These are phyloP conservation scores for Eupsilia transversa DNA, from an alignment of 2,888 invertebrate genomes.

Conservation along the genomic window DNA sequence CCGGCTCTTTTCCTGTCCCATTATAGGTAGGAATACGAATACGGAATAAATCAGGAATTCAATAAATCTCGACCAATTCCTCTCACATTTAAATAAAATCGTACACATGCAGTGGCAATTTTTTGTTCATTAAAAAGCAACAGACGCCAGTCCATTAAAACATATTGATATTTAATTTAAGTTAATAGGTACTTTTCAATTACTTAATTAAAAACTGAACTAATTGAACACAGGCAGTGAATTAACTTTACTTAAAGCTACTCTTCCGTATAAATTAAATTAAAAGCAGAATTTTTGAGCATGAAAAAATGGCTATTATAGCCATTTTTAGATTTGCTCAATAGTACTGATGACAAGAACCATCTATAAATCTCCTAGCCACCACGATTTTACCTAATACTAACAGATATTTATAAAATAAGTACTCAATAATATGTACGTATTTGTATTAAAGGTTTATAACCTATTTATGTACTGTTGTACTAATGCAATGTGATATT, in stretches of 20 bases:
- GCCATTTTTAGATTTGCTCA: background rate
- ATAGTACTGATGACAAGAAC: background rate
- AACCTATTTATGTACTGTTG: too few relatives aligned
- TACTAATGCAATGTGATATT: too few relatives aligned
- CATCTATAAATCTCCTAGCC: background rate
- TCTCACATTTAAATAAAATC: background rate
- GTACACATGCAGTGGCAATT: background rate
- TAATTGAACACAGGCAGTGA: constrained; percentile 8
- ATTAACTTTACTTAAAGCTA: background rate
- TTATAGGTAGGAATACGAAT: background rate
- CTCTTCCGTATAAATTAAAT: background rate
- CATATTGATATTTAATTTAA: constrained; percentile 19
- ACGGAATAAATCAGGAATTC: background rate
- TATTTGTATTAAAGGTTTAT: too few relatives aligned
- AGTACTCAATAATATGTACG: background rate
- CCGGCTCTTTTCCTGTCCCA: background rate
- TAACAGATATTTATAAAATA: background rate
- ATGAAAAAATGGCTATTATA: too few relatives aligned
- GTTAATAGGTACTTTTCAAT: constrained; percentile 24
- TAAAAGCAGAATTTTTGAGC: too few relatives aligned
- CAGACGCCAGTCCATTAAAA: background rate
- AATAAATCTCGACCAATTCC: background rate
- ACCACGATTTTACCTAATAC: background rate
- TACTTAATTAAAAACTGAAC: constrained; percentile 23
- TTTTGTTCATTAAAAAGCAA: background rate